These are phyloP conservation scores for Sinopyrophorus schimmeli DNA, from an alignment of 2,888 invertebrate species.

Conservation along the genomic window DNA sequence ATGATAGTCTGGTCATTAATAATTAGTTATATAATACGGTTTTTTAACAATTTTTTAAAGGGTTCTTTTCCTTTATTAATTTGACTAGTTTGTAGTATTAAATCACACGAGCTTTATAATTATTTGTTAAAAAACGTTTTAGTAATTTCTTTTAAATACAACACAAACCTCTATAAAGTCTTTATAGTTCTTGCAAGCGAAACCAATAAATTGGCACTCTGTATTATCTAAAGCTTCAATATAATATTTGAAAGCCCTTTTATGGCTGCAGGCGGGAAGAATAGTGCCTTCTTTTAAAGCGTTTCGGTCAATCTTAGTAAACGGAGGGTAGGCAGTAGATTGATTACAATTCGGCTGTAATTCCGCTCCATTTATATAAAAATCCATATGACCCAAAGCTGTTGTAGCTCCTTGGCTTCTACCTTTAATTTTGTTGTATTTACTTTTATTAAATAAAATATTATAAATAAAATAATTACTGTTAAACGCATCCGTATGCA, in stretches of 20 bases:
- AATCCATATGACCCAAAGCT: slow-evolving; percentile 52
- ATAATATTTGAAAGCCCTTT: slow-evolving; percentile 54
- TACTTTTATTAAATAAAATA: too few species aligned
- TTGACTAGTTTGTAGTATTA: too few species aligned
- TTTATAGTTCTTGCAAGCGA: slow-evolving; percentile 46
- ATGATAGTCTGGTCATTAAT: too few species aligned
- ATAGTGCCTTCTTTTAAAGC: slow-evolving; percentile 47
- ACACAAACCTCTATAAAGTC: slow-evolving; percentile 47
- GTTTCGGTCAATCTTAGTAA: slow-evolving; percentile 44
- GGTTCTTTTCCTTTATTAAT: too few species aligned
- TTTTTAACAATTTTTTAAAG: too few species aligned
- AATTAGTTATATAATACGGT: too few species aligned
- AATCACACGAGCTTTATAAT: too few species aligned
- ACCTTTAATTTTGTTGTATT: too few species aligned
- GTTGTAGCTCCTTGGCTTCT: slow-evolving; percentile 51
- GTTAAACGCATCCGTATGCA: slow-evolving; percentile 59
- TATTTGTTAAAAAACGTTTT: too few species aligned
- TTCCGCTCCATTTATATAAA: slow-evolving; percentile 52
- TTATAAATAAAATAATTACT: slow-evolving; percentile 35
- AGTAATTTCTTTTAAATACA: too few species aligned
- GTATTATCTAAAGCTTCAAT: slow-evolving; percentile 48
- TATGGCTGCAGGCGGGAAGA: slow-evolving; percentile 54
- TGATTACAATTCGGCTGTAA: slow-evolving; percentile 52
- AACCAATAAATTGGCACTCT: slow-evolving; percentile 52
- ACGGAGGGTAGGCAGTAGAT: slow-evolving; percentile 37